phyloP scores from a whole-genome alignment of 2,113 vertebrate genomes.

The Neoarius graeffei region DNA sequence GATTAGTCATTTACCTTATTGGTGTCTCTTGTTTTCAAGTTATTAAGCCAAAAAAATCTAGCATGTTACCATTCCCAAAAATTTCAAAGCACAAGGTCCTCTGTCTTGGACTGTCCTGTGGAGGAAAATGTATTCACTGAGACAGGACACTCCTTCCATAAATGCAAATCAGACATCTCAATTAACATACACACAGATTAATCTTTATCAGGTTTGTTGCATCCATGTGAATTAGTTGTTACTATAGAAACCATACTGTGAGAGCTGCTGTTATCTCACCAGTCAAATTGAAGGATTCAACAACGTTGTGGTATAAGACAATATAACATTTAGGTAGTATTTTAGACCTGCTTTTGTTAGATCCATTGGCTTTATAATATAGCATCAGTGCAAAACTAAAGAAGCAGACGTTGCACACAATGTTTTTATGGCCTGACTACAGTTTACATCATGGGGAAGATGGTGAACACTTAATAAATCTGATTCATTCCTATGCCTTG shows the following conservation, averaged over 20 bases:
- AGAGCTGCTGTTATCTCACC: background rate
- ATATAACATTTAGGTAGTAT: background rate
- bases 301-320: background rate
- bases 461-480: background rate
- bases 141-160: background rate
- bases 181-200: background rate
- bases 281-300: background rate
- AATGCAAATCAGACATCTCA: background rate
- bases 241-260: background rate
- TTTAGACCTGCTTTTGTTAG: background rate
- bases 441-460: background rate
- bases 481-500: background rate
- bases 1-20: background rate
- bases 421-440: background rate
- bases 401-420: background rate
- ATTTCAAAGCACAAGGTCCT: background rate
- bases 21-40: background rate
- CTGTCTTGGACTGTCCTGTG: background rate
- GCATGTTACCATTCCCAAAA: background rate
- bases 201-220: background rate
- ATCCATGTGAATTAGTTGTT: background rate
- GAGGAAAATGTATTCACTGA: background rate
- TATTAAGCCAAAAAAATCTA: background rate
- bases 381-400: background rate
- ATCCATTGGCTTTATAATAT: background rate